Percentiles rank a stretch among this genome's conserved stretches.
Evolutionary conservation across 2,113 vertebrate genomes (phyloP).

Genomic region (Agelaius phoeniceus): DNA sequence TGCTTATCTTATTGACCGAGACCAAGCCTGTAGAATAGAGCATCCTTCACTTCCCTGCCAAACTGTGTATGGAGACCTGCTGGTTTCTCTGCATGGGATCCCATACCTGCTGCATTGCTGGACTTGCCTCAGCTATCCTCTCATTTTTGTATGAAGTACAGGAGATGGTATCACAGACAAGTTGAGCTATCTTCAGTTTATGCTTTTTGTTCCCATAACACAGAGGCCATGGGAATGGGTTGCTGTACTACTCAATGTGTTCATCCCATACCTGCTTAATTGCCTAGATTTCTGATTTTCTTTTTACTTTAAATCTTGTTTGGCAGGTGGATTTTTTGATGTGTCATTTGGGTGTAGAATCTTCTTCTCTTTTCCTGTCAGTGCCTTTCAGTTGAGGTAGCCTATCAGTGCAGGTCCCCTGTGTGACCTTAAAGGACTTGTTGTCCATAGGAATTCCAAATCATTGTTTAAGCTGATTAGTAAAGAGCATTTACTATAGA

Average conservation of each 20-base stretch:
- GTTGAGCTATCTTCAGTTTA: not conserved
- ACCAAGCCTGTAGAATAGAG: not conserved
- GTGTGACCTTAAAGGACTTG: not conserved
- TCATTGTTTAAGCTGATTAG: not conserved
- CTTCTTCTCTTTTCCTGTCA: not conserved
- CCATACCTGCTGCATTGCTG: fast-evolving
- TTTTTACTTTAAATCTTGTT: not conserved
- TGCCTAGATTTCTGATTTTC: not conserved
- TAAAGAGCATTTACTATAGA: slow-evolving; percentile 10
- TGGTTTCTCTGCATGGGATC: not conserved
- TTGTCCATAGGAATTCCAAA: not conserved
- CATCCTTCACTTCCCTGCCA: not conserved
- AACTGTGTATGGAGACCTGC: not conserved
- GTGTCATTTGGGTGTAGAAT: not conserved
- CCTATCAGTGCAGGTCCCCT: not conserved
- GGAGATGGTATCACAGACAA: not conserved
- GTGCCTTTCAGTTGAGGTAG: not conserved
- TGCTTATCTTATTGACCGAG: not conserved
- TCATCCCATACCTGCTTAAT: not conserved
- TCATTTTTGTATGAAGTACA: not conserved
- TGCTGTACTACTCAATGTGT: not conserved
- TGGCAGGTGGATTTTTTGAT: not conserved
- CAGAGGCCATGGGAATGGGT: not conserved
- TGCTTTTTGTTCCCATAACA: not conserved
- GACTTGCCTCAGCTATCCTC: not conserved